Base-by-base conservation (phyloP, 1,140 invertebrate genomes). In the Ceratoteleas bidentatus region DNA sequence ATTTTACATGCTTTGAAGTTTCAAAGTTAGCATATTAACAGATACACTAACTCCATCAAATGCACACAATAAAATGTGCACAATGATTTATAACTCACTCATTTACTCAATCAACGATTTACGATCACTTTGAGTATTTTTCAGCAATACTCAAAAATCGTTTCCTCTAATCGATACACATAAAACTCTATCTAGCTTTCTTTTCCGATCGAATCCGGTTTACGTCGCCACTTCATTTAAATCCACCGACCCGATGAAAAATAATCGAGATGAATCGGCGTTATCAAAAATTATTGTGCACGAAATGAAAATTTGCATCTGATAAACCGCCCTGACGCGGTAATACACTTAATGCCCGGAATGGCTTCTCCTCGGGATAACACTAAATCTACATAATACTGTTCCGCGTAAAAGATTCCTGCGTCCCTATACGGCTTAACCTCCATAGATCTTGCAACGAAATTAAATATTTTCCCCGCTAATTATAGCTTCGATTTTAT, bases 371-470 rank as follows among this genome's bases (percentile, higher is more conserved):
- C 16, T 60, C 16, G 34, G 24, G 49, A 57, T 47, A 56, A 68
- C 33, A 66, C 56, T 60, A 75, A 60, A 58, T 74, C 61, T 54
- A 61, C 47, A 33, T 61, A 49, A 66, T 76, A 49, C 45, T 53
- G 16, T 60, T 16, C n/a, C 36, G 13, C 40, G 8, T 57, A 57
- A 57, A 36, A 38, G 52, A 49, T 50, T 11, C 47, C 58, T 40
- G 33, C 49, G 47, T 38, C 45, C 54, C 1, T 50, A 50, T 58
- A 58, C 15, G 36, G 38, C 34, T 47, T 8, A 50, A 49, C 5
- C 33, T 8, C 24, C 36, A 54, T 54, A 54, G 43, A 61, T 61
- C 36, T 61, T 45, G n/a, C 0, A 54, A 47, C 50, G 16, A 61
- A 61, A 72, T 61, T 54, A 61, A 61, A 72, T 61, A 52, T 43